Conservation (phyloP, 2,888 invertebrate species). For the Tupiocoris notatus region DNA sequence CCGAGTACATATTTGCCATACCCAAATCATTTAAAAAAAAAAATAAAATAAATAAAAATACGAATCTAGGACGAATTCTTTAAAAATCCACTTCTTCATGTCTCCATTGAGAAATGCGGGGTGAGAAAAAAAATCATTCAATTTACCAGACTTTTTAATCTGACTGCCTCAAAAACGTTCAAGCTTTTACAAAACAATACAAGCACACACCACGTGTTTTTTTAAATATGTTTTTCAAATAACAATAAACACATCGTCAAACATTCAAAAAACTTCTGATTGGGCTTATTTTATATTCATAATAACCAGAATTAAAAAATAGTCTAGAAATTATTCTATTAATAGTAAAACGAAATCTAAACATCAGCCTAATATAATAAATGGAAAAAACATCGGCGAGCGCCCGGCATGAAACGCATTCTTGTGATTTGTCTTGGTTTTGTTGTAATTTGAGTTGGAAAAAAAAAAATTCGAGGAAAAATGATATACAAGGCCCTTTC, state of each 20-base stretch:
- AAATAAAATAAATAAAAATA: too few relatives aligned
- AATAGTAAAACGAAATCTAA: slow-evolving; percentile 46
- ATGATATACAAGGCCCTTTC: slow-evolving; percentile 12
- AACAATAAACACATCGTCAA: slow-evolving; percentile 46
- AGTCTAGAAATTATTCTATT: slow-evolving; percentile 37
- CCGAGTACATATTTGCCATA: too few relatives aligned
- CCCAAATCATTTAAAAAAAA: too few relatives aligned
- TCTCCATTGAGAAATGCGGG: too few relatives aligned
- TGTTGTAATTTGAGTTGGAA: not conserved
- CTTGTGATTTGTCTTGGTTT: slow-evolving; percentile 45
- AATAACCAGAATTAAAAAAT: slow-evolving; percentile 47
- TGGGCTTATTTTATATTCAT: slow-evolving; percentile 45
- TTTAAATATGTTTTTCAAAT: slow-evolving; percentile 34
- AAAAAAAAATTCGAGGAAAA: too few relatives aligned
- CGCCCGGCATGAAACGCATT: not conserved
- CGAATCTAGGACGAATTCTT: too few relatives aligned
- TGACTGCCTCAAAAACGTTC: slow-evolving; percentile 73
- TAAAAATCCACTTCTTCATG: too few relatives aligned
- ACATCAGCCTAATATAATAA: slow-evolving; percentile 37
- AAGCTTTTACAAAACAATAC: slow-evolving; percentile 64
- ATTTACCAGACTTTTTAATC: slow-evolving; percentile 65
- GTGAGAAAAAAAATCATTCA: not conserved
- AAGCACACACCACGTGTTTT: slow-evolving; percentile 50
- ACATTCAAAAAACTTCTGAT: slow-evolving; percentile 47
- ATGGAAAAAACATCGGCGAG: slow-evolving; percentile 20